phyloP scores from a whole-genome alignment of 2,888 invertebrate genomes.

The Cordilura impudica region DNA sequence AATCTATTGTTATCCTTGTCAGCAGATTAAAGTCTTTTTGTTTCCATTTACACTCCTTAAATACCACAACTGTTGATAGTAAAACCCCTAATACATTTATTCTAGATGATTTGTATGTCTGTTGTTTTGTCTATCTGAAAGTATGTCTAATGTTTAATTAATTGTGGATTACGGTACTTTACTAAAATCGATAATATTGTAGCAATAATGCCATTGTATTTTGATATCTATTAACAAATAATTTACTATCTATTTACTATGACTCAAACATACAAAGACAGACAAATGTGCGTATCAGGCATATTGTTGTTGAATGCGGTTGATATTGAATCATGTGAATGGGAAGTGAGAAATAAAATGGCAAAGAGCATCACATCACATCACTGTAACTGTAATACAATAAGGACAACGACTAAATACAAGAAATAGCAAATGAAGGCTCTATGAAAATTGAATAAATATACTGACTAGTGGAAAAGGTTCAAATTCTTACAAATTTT shows the following conservation, averaged over 20 bases:
- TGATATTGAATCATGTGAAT: slow-evolving; percentile 23
- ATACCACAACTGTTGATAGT: slow-evolving; percentile 12
- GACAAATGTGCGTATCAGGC: neutral
- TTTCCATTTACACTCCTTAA: neutral
- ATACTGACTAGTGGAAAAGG: no score
- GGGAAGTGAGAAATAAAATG: slow-evolving; percentile 1
- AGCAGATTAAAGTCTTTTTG: neutral
- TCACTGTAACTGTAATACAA: neutral
- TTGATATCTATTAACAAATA: neutral
- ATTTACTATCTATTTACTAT: neutral
- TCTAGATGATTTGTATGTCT: neutral
- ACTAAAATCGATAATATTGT: slow-evolving; percentile 42
- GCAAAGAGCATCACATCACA: neutral
- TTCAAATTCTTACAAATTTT: no score
- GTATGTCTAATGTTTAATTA: slow-evolving; percentile 39
- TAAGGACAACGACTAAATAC: neutral
- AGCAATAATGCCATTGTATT: slow-evolving; percentile 18
- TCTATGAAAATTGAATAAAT: neutral
- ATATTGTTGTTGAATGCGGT: slow-evolving; percentile 3
- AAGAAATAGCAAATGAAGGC: slow-evolving; percentile 11
- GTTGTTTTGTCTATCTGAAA: neutral
- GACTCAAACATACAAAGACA: neutral
- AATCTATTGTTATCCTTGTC: neutral
- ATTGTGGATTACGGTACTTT: slow-evolving; percentile 43
- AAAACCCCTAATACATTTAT: slow-evolving; percentile 1